Evolutionary conservation across 2,888 invertebrate genomes (phyloP), one percentile per base, ranked within the genome.

Genomic region (Pammene fasciana): DNA sequence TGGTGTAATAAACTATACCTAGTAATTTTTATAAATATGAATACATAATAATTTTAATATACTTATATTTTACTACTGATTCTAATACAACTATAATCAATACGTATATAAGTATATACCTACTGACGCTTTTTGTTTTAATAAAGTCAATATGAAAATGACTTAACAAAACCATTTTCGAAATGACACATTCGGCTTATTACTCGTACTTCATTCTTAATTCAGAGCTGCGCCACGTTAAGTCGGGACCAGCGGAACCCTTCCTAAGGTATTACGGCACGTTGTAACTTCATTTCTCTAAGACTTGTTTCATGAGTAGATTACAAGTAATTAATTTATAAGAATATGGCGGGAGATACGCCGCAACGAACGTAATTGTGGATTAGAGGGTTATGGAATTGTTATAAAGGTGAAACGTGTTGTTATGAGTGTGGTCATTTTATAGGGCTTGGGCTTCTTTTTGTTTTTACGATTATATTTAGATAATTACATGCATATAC

Each of bases 241-340:
- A 89, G 89, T 88, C 87, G 87, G 86, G 85, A 82, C 83, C 16
- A 10, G 41, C 71, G 83, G 86, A 85, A 88, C 88, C 87, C 60
- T 64, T 64, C 52, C 38, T 38, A 72, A 77, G 77, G 76, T 81
- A 74, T 82, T 80, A 78, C 79, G 80, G 76, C 78, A 82, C 80
- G 86, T 85, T 85, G 91, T 92, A 91, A 91, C 89, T 92, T 90
- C 90, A 90, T 91, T 90, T 87, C 89, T 84, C 85, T 88, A 88
- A 90, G 89, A 85, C 90, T 86, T 88, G 87, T 88, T 89, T 87
- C 89, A 89, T 85, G 90, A 89, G 92, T 89, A 92, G 92, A 92
- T 92, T 92, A 92, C 92, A 88, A 87, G 92, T 92, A 92, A 92
- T 92, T 92, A 92, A 92, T 92, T 92, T 92, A 92, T 92, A 92